Base-by-base conservation (phyloP, 2,888 invertebrate genomes). In the Drosophila phalerata region DNA sequence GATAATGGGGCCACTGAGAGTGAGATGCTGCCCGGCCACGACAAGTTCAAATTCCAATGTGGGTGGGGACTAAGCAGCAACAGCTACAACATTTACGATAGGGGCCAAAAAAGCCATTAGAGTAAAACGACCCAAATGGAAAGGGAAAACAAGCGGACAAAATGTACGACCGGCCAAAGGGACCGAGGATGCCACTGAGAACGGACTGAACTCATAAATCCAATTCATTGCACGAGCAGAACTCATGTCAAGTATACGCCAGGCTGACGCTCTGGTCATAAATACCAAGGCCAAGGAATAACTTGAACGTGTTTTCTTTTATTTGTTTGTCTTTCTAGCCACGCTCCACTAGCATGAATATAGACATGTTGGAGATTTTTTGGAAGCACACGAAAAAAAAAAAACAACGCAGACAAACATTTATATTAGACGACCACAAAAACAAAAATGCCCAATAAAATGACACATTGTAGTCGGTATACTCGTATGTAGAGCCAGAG, bases 201-300 rank as follows among this genome's bases (percentile, higher is more conserved):
- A 55, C 55, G 17, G 34, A 56, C 45, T 47, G 43, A 58, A 38
- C 64, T 42, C 77, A 77, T 78, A 77, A 78, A 77, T 79, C 63
- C 68, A 69, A 48, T 75, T 72, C 45, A 47, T 38, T 53, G 57
- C 49, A 28, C 28, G 49, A 37, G 66, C 34, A 22, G 30, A 57
- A 49, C 61, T 76, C 60, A 73, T 69, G 69, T 75, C 65, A 77
- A 85, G 85, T 69, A 66, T 77, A 56, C 69, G 77, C 65, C 68
- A 65, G 62, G 67, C 72, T 88, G 80, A 80, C 83, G 75, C 83
- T 77, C 64, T 72, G 76, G 73, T 65, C 87, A 86, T 88, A 83
- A 88, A 88, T 82, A 79, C 67, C 76, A 88, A 88, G 80, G 83
- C 79, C 84, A 88, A 70, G 86, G 76, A 75, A 83, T 69, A 80